These are phyloP conservation scores for Strigamia maritima DNA, from an alignment of 2,888 invertebrate species.

Conservation along the genomic window DNA sequence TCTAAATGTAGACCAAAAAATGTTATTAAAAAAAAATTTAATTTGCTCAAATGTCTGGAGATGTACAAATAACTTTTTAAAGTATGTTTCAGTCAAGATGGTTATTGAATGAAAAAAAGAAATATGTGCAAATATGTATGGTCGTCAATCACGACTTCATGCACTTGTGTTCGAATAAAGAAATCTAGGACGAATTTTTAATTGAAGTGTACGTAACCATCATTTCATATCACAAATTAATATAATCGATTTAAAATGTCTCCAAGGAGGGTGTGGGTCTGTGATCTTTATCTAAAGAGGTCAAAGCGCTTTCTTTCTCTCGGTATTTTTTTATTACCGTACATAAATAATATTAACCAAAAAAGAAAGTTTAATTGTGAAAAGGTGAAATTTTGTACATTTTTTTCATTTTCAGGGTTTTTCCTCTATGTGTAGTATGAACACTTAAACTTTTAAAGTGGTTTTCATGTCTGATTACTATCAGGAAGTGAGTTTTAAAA, in stretches of 20 bases:
- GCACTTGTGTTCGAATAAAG: background rate
- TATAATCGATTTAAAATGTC: background rate
- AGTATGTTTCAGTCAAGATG: background rate
- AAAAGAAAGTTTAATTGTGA: background rate
- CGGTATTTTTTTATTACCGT: background rate
- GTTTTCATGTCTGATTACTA: background rate
- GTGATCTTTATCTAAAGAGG: slow-evolving; percentile 5
- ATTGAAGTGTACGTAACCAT: background rate
- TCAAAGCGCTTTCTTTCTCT: slow-evolving; percentile 21
- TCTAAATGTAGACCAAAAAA: background rate
- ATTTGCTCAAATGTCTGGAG: background rate
- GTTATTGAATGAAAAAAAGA: background rate
- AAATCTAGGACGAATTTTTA: slow-evolving; percentile 18
- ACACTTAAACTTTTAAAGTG: background rate
- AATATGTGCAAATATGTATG: slow-evolving; percentile 14
- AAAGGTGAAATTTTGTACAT: background rate
- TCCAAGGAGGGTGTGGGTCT: slow-evolving; percentile 8
- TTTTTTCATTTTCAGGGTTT: background rate
- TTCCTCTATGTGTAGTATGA: background rate
- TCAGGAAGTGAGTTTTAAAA: background rate
- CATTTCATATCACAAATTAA: slow-evolving; percentile 8
- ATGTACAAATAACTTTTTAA: background rate
- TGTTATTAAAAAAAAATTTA: background rate
- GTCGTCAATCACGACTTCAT: background rate
- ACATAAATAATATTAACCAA: background rate